Base-by-base conservation (phyloP, 2,113 vertebrate genomes). In the Struthio camelus region DNA sequence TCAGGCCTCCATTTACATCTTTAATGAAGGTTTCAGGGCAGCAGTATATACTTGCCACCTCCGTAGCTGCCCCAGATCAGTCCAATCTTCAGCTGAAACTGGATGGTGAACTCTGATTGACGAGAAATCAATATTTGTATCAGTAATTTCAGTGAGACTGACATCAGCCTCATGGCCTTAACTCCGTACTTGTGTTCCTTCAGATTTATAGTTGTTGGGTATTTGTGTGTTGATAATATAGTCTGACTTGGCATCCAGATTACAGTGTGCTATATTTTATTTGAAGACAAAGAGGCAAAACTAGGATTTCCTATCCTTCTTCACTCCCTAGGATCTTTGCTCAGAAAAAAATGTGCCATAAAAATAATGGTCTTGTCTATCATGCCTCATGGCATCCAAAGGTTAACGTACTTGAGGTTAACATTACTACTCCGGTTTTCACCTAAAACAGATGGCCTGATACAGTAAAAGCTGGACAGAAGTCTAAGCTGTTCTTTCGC, bases 301-400 rank as follows among this genome's bases (percentile, higher is more conserved):
- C 71, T 46, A 81, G 93, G 92, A 96, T 97, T 97, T 97, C 96
- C 94, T 97, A 40, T 93, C 85, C 94, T 94, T 56, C 73, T 89
- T 48, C 23, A 25, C 54, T 44, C n/a, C 62, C 70, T 72, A 59
- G 94, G 88, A 91, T 96, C 77, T 96, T 97, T 94, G 81, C 91
- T 97, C 65, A 84, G 97, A 93, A 73, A 94, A 96, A 96, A 94
- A 93, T 48, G 59, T 93, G 67, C 89, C 97, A 96, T 93, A 95
- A 98, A 97, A 98, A 95, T 97, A 97, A 96, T 92, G 97, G 91
- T 93, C 92, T 93, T 97, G 97, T 98, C 97, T 97, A 80, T 98
- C 96, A 96, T 59, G 14, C 97, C 92, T 96, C 28, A 4, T 97
- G 94, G 89, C 96, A 96, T 97, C 96, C 95, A 97, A 96, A 98